Percentiles rank a stretch among this genome's conserved stretches.
These are phyloP conservation scores for Apomyelois bistriatella DNA, from an alignment of 2,888 invertebrate genomes.

Conservation along the genomic window DNA sequence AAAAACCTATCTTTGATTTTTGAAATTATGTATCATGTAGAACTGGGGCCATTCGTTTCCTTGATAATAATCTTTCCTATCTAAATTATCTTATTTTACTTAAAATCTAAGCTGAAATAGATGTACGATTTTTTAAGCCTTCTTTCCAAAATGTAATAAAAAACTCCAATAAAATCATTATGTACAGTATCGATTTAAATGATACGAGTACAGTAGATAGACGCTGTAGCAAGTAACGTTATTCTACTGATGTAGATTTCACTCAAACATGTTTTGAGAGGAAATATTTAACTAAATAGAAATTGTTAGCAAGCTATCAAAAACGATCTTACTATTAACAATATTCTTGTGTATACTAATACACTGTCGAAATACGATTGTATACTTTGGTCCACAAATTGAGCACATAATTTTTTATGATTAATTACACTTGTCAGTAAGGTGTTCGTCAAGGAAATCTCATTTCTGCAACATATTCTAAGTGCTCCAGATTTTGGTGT, in stretches of 20 bases:
- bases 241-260: no score
- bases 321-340: no score
- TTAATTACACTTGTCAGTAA: slow-evolving; percentile 36
- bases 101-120: not conserved
- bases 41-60: not conserved
- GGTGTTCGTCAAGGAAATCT: slow-evolving; percentile 79
- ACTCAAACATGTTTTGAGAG: no score
- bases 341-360: not conserved
- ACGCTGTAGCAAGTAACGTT: no score
- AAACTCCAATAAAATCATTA: no score
- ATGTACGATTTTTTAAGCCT: not conserved
- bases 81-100: not conserved
- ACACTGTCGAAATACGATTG: slow-evolving; percentile 31
- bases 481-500: slow-evolving; percentile 82
- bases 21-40: not conserved
- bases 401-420: slow-evolving; percentile 62
- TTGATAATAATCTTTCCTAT: not conserved
- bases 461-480: slow-evolving; percentile 82
- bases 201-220: no score
- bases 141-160: no score
- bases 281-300: no score
- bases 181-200: no score
- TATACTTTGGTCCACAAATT: slow-evolving; percentile 75
- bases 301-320: no score
- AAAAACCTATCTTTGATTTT: slow-evolving; percentile 22